Evolutionary conservation across 2,888 invertebrate species (phyloP).

Genomic region (Ochropacha duplaris): DNA sequence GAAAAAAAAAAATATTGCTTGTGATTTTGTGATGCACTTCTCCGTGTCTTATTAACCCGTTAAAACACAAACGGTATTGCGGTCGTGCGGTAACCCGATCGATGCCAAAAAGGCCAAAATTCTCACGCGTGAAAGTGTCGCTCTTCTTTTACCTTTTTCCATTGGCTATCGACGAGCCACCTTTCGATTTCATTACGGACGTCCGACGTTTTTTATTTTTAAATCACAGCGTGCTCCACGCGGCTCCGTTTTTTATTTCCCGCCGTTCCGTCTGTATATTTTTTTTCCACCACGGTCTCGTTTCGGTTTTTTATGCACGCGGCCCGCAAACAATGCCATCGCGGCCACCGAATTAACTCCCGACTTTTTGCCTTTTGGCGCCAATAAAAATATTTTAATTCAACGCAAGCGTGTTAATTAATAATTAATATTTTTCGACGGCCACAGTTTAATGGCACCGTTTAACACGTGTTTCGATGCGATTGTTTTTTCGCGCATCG

Average conservation of each 20-base stretch:
- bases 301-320: constrained; percentile 74
- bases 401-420: constrained; percentile 74
- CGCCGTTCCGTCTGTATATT: constrained; percentile 69
- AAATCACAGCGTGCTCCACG: constrained; percentile 77
- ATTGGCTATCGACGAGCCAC: constrained; percentile 81
- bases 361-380: constrained; percentile 77
- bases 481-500: constrained; percentile 77
- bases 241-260: constrained; percentile 68
- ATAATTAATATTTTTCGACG: constrained; percentile 82
- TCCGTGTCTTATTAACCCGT: constrained; percentile 47
- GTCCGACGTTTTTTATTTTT: constrained; percentile 80
- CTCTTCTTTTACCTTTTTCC: constrained; percentile 79
- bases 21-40: constrained; percentile 2
- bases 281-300: constrained; percentile 55
- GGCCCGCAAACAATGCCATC: constrained; percentile 80
- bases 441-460: constrained; percentile 71
- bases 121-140: constrained; percentile 80
- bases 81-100: constrained; percentile 40
- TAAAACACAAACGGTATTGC: constrained; percentile 40
- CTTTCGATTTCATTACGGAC: constrained; percentile 84
- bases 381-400: constrained; percentile 83
- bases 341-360: constrained; percentile 79
- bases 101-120: constrained; percentile 73
- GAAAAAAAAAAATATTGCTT: neutral
- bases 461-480: constrained; percentile 77